phyloP scores from a whole-genome alignment of 2,113 vertebrate species.

The Myotis brandtii region DNA sequence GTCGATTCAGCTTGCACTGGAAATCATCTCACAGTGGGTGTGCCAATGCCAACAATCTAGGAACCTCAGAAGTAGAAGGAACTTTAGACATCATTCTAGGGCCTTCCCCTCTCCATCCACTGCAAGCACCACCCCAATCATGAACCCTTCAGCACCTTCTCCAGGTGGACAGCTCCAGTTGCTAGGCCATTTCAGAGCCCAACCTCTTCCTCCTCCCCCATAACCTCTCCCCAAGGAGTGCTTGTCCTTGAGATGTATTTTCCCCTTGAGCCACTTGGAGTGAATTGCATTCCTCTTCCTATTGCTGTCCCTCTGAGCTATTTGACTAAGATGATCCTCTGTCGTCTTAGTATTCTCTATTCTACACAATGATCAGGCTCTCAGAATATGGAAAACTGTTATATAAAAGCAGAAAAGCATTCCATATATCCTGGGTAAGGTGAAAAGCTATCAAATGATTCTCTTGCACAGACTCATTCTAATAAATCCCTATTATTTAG shows the following conservation, averaged over 20 bases:
- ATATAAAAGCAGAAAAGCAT: not conserved
- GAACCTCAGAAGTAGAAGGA: not conserved
- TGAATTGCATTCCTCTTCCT: not conserved
- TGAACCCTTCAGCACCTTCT: not conserved
- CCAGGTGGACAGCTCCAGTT: not conserved
- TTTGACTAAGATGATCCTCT: not conserved
- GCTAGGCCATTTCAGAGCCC: not conserved
- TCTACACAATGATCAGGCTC: not conserved
- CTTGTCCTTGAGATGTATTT: not conserved
- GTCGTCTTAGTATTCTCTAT: not conserved
- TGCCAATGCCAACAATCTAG: not conserved
- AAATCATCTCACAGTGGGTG: not conserved
- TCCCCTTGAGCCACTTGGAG: not conserved
- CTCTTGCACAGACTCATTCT: not conserved
- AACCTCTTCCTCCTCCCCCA: not conserved
- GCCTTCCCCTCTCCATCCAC: not conserved
- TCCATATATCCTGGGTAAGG: not conserved
- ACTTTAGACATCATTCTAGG: not conserved
- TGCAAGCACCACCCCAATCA: accelerated
- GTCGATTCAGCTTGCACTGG: not conserved
- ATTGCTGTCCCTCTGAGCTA: not conserved
- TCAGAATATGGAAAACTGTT: not conserved
- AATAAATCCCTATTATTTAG: not conserved
- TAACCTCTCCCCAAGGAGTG: accelerated
- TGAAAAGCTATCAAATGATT: not conserved